Evolutionary conservation across 2,797 vertebrate genomes (phyloP), one percentile per base, ranked within the genome.

Genomic region (Menidia menidia): DNA sequence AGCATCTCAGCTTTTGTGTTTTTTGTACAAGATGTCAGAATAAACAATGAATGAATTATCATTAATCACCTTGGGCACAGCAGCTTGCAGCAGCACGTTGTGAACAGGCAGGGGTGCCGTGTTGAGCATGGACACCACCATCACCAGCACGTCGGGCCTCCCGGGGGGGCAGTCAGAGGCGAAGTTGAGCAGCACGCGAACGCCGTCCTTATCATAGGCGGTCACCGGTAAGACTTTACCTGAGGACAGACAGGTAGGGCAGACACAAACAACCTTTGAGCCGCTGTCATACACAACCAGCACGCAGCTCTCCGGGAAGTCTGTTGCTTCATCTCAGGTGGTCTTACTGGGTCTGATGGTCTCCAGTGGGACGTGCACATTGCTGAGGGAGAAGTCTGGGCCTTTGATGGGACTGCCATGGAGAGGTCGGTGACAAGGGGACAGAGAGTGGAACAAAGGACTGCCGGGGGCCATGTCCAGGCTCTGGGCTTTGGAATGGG

Each of bases 111-210:
- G 87, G 0, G 97, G 96, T 0, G 97, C 97, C 0, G 97, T 98
- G 41, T 97, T 98, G 33, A 98, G 92, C 95, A 96, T 96, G 1
- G 97, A 98, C n/a, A 98, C 95, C n/a, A 99, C 96, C 67, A 98
- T 96, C 0, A 99, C 97, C 30, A 98, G 88, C 60, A 98, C 95
- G 0, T 98, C 97, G 0, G 95, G 89, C 48, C 96, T 85, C 0
- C 95, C 94, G 0, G 95, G 95, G 0, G 97, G 97, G n/a, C 95
- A 96, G 80, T 98, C 96, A 35, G 95, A 93, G 4, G 97, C 96
- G 56, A 97, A 98, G 90, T 98, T 97, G 83, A 99, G 79, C 64
- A 99, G 94, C 89, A 99, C 94, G 0, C 97, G 95, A 33, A 99
- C 96, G 0, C 98, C 97, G 0, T 97, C 95, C 87, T 96, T 98